These are phyloP conservation scores for Bradypus variegatus DNA, from an alignment of 2,797 vertebrate genomes.

Conservation along the genomic window DNA sequence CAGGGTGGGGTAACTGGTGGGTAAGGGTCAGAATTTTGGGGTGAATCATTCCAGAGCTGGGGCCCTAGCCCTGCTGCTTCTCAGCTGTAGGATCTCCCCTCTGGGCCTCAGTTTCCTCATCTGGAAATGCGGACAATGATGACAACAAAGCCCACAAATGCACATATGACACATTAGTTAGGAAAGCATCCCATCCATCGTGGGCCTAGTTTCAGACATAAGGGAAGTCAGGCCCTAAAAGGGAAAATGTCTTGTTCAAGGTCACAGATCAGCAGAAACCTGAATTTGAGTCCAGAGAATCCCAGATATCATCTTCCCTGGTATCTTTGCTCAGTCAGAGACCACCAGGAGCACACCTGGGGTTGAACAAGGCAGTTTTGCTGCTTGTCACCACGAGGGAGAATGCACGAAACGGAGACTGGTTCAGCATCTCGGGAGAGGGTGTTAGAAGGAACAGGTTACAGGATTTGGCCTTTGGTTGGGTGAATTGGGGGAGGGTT, in stretches of 20 bases:
- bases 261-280: neutral
- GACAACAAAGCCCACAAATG: neutral
- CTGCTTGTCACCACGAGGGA: neutral
- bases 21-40: too few relatives aligned
- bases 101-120: neutral
- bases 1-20: neutral
- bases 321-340: neutral
- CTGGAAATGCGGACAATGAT: neutral
- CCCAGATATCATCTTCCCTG: neutral
- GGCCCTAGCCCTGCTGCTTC: neutral
- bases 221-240: neutral
- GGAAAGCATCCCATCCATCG: fast-evolving
- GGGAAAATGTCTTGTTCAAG: neutral
- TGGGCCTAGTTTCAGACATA: neutral
- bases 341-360: neutral
- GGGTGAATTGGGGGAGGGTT: neutral
- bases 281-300: neutral
- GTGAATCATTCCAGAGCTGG: neutral
- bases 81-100: neutral
- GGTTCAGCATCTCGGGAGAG: fast-evolving
- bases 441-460: neutral
- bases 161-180: too few relatives aligned
- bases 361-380: fast-evolving
- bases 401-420: neutral
- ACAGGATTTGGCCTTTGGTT: fast-evolving